Percentiles rank a stretch among this genome's conserved stretches.
phyloP scores from a whole-genome alignment of 2,888 invertebrate genomes.

The Agriopis aurantiaria region DNA sequence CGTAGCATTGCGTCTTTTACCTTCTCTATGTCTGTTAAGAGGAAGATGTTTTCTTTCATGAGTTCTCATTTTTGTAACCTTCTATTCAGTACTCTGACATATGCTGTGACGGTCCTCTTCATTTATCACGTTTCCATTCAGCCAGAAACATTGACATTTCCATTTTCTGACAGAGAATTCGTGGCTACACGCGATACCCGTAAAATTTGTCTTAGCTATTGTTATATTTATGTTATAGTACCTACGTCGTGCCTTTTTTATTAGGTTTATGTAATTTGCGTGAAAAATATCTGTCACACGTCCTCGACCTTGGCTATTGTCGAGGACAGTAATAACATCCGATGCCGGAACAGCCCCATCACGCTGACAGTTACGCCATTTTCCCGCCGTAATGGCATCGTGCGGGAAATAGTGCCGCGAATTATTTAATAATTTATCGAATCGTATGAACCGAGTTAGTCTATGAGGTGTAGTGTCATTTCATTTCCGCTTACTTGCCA shows the following conservation, averaged over 20 bases:
- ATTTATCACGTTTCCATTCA: constrained; percentile 1
- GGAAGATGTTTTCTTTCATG: too few relatives aligned
- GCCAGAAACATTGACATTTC: constrained; percentile 2
- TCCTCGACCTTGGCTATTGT: constrained; percentile 63
- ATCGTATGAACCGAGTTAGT: constrained; percentile 4
- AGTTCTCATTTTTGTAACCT: too few relatives aligned
- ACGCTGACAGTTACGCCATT: constrained; percentile 57
- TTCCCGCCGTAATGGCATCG: constrained; percentile 50
- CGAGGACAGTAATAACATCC: constrained; percentile 61
- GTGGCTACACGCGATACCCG: background rate
- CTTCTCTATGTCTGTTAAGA: too few relatives aligned
- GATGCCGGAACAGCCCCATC: constrained; percentile 68
- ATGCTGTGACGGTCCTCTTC: background rate
- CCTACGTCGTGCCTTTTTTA: constrained; percentile 26
- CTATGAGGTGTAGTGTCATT: background rate
- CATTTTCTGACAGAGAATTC: background rate
- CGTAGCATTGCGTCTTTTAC: too few relatives aligned
- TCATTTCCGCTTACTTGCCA: constrained; percentile 3
- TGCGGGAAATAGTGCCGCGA: constrained; percentile 50
- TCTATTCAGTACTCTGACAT: background rate
- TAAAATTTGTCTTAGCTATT: background rate
- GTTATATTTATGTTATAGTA: background rate
- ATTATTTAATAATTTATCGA: constrained; percentile 12
- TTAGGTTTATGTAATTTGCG: constrained; percentile 45
- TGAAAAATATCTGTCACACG: constrained; percentile 50